Evolutionary conservation across 2,113 vertebrate genomes (phyloP), one percentile per base, ranked within the genome.

Genomic region (Apaloderma vittatum): DNA sequence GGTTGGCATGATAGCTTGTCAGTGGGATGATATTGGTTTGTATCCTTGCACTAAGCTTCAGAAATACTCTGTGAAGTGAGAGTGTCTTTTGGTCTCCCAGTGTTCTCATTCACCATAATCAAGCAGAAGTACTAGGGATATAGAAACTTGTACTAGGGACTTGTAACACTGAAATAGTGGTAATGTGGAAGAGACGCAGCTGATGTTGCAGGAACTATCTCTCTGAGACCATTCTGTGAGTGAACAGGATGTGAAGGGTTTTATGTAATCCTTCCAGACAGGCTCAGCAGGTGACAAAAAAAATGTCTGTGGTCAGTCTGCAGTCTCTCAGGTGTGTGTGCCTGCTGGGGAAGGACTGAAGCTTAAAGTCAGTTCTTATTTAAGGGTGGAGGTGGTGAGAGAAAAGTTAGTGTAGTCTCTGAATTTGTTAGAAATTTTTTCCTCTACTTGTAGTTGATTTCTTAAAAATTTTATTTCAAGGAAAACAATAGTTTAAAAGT

Each of bases 301-400:
- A 24, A 12, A 12, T 9, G 12, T 11, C 34, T 49, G 45, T 40
- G 49, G 57, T 71, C 40, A 79, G 49, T 19, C n/a, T 80, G 58
- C 2, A 3, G 29, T 76, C 45, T 75, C 63, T 66, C 36, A 19
- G 58, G n/a, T 43, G 14, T n/a, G 9, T 1, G 0, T 15, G 26
- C 12, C 5, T 65, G 63, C 30, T 76, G 45, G 6, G 40, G 20
- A 70, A 90, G 45, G 63, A 34, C 51, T 61, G 71, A 76, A 52
- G n/a, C 45, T 58, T 58, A 40, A 66, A 43, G 52, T 19, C 8
- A 5, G 45, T n/a, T 75, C 49, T 79, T 62, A 24, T 32, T 72
- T n/a, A n/a, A 3, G 4, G 2, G 11, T 24, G 29, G n/a, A 45
- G 12, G 29, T 36, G 10, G 11, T 12, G 13, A 24, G 32, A 37